These are phyloP conservation scores for Galerucella calmariensis DNA, from an alignment of 2,888 invertebrate genomes.

Conservation along the genomic window DNA sequence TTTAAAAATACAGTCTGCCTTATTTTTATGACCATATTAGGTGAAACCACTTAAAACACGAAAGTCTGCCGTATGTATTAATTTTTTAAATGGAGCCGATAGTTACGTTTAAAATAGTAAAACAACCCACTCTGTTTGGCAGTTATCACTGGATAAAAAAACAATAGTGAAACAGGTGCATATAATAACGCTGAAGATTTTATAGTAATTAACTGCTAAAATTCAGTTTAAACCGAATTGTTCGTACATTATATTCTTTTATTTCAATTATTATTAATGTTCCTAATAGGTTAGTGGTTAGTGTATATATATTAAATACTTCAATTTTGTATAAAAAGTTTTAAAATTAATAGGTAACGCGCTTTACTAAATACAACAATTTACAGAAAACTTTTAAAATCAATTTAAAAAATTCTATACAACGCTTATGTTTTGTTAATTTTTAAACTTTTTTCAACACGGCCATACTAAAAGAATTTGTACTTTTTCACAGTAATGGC, in stretches of 20 bases:
- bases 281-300: too few species aligned
- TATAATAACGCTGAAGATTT: too few species aligned
- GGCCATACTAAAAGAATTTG: background rate
- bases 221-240: background rate
- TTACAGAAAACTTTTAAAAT: background rate
- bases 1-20: conserved; percentile 31
- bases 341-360: background rate
- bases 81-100: background rate
- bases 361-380: too few species aligned
- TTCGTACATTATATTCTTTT: background rate
- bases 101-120: background rate
- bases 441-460: too few species aligned
- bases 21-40: conserved; percentile 5
- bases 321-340: too few species aligned
- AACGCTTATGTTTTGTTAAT: too few species aligned
- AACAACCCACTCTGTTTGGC: background rate
- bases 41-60: conserved; percentile 8
- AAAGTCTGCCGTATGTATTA: conserved; percentile 11
- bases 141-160: background rate
- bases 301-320: too few species aligned
- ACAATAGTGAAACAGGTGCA: background rate
- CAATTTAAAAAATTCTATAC: background rate
- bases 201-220: background rate
- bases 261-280: background rate
- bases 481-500: background rate